Evolutionary conservation across 2,888 invertebrate genomes (phyloP), one percentile per base, ranked within the genome.

Genomic region (Scaptomyza cyrtandrae): DNA sequence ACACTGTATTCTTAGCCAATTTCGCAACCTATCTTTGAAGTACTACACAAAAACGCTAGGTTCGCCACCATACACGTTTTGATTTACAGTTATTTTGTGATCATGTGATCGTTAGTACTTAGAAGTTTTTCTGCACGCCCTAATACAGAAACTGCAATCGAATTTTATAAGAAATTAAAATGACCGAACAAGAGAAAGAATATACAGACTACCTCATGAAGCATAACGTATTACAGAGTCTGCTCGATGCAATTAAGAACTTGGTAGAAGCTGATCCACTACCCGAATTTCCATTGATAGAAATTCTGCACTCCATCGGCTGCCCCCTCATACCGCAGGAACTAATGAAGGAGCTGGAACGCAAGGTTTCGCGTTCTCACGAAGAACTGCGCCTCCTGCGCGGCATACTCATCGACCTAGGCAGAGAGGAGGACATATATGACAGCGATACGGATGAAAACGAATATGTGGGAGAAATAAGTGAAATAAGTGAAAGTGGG

Each of bases 311-410:
- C 14, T 69, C 50, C 1, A 43, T 86, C 9, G 75, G 70, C 6
- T 85, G 86, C 50, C 87, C 80, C 0, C 57, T 86, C 0, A 85
- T 86, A 31, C 80, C 87, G 0, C 78, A 76, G 59, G 56, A 80
- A 0, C 73, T 84, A 58, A 84, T 85, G 81, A 80, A 81, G n/a
- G 49, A 72, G 2, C 49, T 85, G 54, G 86, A 85, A 29, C 77
- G 77, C 10, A 66, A 86, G 7, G 86, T 85, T 1, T 45, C 74
- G 0, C 75, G 72, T 1, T 82, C 82, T 5, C 70, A 73, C 24
- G 75, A 84, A 1, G 82, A 86, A 10, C 7, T 85, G 53, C 85
- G 85, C 16, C 69, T 71, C 13, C 48, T 85, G 41, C 78, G 82
- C 0, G 67, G 69, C 6, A 37, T 80, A 1, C 50, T 86, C 0